Percentiles rank a stretch among this genome's conserved stretches.
phyloP scores from a whole-genome alignment of 2,113 vertebrate species.

The Corythornis vintsioides region DNA sequence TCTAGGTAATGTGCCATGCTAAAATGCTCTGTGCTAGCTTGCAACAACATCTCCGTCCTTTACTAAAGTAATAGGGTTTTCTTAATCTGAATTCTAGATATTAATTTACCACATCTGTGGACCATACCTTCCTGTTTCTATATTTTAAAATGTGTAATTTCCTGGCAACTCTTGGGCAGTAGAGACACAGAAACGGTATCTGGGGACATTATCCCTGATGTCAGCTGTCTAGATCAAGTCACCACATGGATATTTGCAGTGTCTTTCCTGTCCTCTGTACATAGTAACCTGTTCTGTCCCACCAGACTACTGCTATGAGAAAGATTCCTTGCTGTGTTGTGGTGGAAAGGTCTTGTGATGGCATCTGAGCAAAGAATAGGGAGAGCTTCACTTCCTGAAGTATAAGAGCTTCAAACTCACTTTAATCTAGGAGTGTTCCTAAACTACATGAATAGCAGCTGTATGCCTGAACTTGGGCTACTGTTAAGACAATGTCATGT shows the following conservation, averaged over 20 bases:
- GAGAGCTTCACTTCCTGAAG: neutral
- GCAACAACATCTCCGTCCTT: neutral
- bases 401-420: neutral
- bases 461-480: fast-evolving
- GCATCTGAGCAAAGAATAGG: neutral
- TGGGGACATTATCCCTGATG: neutral
- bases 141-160: neutral
- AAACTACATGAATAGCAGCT: neutral
- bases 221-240: neutral
- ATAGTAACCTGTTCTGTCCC: neutral
- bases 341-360: neutral
- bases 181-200: neutral
- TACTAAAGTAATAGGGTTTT: neutral
- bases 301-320: neutral
- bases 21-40: neutral
- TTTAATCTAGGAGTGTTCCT: neutral
- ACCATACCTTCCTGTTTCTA: neutral
- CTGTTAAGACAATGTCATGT: neutral
- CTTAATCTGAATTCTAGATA: neutral
- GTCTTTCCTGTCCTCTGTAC: neutral
- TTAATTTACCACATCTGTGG: neutral
- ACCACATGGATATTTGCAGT: neutral
- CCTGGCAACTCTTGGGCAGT: neutral
- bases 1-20: neutral
- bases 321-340: neutral